Evolutionary conservation across 2,113 vertebrate species (phyloP).

Genomic region (Gasterosteus aculeatus): DNA sequence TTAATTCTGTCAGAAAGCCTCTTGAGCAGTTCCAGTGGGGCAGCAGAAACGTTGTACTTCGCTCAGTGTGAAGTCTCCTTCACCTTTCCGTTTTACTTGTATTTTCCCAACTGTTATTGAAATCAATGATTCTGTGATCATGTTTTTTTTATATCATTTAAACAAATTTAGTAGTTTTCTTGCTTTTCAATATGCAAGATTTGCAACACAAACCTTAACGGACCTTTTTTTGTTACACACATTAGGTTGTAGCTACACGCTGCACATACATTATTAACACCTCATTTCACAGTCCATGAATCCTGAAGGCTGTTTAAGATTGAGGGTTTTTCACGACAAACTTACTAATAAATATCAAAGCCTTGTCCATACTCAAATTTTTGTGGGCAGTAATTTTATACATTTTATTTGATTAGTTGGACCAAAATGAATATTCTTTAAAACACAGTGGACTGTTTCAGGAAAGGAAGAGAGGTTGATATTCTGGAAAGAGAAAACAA

Average conservation of each 20-base stretch:
- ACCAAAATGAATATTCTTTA: background rate
- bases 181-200: background rate
- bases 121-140: background rate
- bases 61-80: background rate
- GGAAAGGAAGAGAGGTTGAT: background rate
- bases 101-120: background rate
- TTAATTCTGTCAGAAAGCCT: background rate
- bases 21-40: background rate
- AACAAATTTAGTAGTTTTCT: background rate
- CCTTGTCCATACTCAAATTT: background rate
- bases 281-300: slow-evolving; percentile 22
- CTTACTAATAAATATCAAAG: slow-evolving; percentile 1
- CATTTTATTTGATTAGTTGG: background rate
- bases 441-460: background rate
- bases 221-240: background rate
- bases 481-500: background rate
- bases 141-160: background rate
- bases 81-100: background rate
- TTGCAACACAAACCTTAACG: background rate
- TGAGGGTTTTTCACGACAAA: too few relatives aligned
- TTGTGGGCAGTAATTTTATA: background rate
- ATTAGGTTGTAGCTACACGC: background rate
- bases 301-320: slow-evolving; percentile 19
- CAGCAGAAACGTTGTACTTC: background rate
- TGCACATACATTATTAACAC: background rate